These are phyloP conservation scores for Lordiphosa andalusiaca DNA, from an alignment of 2,888 invertebrate genomes.

Conservation along the genomic window DNA sequence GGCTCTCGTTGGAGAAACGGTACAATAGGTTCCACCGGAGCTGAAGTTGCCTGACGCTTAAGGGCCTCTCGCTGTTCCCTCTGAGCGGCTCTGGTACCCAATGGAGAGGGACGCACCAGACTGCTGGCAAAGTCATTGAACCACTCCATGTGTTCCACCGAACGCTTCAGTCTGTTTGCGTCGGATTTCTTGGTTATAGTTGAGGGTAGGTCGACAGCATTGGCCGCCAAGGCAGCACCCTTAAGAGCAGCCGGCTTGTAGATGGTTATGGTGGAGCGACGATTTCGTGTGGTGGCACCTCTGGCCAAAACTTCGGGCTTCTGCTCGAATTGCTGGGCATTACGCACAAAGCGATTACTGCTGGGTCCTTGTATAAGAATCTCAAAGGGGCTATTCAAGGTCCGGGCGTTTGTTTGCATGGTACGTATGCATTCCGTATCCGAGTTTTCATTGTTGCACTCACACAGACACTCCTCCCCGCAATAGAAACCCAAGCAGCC, in stretches of 20 bases:
- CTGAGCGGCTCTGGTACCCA: slow-evolving; percentile 39
- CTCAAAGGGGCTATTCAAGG: slow-evolving; percentile 74
- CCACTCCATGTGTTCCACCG: slow-evolving; percentile 73
- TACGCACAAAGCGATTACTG: slow-evolving; percentile 76
- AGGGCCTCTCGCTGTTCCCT: slow-evolving; percentile 21
- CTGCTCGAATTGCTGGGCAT: slow-evolving; percentile 76
- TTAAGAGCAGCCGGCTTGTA: slow-evolving; percentile 64
- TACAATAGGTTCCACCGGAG: slow-evolving; percentile 16
- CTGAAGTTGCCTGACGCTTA: slow-evolving; percentile 25
- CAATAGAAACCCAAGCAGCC: slow-evolving; percentile 80
- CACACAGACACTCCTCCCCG: slow-evolving; percentile 80
- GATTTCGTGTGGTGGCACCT: slow-evolving; percentile 49
- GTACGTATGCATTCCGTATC: slow-evolving; percentile 76
- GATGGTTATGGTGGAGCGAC: slow-evolving; percentile 76
- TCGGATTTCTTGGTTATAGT: slow-evolving; percentile 21
- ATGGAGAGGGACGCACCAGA: slow-evolving; percentile 74
- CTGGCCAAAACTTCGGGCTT: slow-evolving; percentile 36
- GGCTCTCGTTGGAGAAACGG: slow-evolving; percentile 44
- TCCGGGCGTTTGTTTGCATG: slow-evolving; percentile 75
- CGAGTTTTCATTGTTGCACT: slow-evolving; percentile 77
- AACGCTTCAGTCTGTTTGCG: slow-evolving; percentile 59
- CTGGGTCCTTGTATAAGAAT: slow-evolving; percentile 79
- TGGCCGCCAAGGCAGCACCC: slow-evolving; percentile 18
- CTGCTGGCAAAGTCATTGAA: slow-evolving; percentile 73
- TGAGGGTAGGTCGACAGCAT: slow-evolving; percentile 34